Percentiles rank a stretch among this genome's conserved stretches.
These are phyloP conservation scores for Gyrodactylus salaris DNA, from an alignment of 1,140 invertebrate species.

Conservation along the genomic window DNA sequence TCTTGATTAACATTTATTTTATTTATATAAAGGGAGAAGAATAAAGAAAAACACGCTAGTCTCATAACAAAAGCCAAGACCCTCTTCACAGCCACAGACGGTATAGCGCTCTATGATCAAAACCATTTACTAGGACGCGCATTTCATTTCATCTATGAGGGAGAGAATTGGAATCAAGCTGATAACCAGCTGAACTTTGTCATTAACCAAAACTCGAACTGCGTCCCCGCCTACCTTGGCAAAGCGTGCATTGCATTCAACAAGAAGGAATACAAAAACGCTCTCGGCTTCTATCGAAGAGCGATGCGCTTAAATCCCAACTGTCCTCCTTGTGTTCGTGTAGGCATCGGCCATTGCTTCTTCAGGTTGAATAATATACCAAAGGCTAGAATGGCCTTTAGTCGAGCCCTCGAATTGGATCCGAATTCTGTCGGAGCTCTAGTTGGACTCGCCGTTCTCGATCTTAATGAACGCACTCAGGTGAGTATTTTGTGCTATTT, in stretches of 20 bases:
- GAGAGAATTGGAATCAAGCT: slow-evolving; percentile 96
- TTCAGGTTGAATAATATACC: slow-evolving; percentile 75
- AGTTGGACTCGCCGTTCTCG: slow-evolving; percentile 65
- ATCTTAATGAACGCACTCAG: slow-evolving; percentile 58
- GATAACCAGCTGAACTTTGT: slow-evolving; percentile 99
- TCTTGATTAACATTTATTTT: too few species aligned
- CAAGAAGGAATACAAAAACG: slow-evolving; percentile 43
- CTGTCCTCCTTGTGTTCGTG: slow-evolving; percentile 63
- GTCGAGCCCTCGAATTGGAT: slow-evolving; percentile 62
- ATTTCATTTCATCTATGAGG: slow-evolving; percentile 83
- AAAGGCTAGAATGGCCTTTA: slow-evolving; percentile 74
- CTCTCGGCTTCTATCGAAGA: slow-evolving; percentile 86
- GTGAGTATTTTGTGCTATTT: too few species aligned
- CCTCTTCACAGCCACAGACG: slow-evolving; percentile 83
- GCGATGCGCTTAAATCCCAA: slow-evolving; percentile 70
- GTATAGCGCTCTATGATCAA: slow-evolving; percentile 98
- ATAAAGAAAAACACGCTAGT: slow-evolving; percentile 69
- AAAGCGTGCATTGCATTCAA: slow-evolving; percentile 65
- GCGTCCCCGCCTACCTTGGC: slow-evolving; percentile 61
- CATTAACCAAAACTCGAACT: slow-evolving; percentile 46
- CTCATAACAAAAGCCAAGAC: slow-evolving; percentile 78
- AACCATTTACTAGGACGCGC: slow-evolving; percentile 83
- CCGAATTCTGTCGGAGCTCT: slow-evolving; percentile 69
- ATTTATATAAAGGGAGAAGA: slow-evolving; percentile 31
- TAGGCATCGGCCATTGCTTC: slow-evolving; percentile 91